Base-by-base conservation (phyloP, 2,888 invertebrate species). In the Mamestra brassicae region DNA sequence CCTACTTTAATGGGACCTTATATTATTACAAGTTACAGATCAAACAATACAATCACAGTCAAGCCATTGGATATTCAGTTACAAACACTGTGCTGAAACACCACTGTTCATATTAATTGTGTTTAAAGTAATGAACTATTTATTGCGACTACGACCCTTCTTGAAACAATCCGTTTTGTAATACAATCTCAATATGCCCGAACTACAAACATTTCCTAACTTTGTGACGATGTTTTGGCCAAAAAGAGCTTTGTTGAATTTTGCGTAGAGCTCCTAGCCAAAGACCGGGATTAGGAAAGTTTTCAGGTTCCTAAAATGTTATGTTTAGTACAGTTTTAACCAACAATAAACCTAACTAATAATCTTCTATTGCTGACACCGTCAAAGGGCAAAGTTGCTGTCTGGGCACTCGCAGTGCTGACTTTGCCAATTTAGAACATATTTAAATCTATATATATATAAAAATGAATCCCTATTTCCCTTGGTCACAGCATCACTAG, bases 61-160 rank as follows among this genome's bases (percentile, higher is more conserved):
- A 11, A 36, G 38, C 10, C 47, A 76, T 69, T 68, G 42, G 60
- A 71, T 70, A 85, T 82, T 79, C 60, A 71, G 67, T 62, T 62
- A 13, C 50, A 64, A 85, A 79, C 73, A 77, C 47, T 68, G 64
- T 74, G 71, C 73, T 71, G 45, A 54, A 73, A 78, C 47, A 54
- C 65, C 54, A 34, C 55, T 70, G 50, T 78, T 52, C 57, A 61
- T 69, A 71, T 66, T 71, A 68, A 74, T 66, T 64, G 57, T 60
- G 17, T 60, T 68, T 61, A 58, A 79, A 75, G 69, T 81, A 78
- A 77, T 74, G 55, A 84, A 81, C 74, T 78, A 79, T 81, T 86
- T 79, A 81, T 75, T 70, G 55, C 58, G 58, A 70, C 58, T 50
- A 69, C 61, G 42, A 75, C 66, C 71, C 71, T 60, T 66, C 77